phyloP scores from a whole-genome alignment of 2,797 vertebrate species.

The Pangasius djambal region DNA sequence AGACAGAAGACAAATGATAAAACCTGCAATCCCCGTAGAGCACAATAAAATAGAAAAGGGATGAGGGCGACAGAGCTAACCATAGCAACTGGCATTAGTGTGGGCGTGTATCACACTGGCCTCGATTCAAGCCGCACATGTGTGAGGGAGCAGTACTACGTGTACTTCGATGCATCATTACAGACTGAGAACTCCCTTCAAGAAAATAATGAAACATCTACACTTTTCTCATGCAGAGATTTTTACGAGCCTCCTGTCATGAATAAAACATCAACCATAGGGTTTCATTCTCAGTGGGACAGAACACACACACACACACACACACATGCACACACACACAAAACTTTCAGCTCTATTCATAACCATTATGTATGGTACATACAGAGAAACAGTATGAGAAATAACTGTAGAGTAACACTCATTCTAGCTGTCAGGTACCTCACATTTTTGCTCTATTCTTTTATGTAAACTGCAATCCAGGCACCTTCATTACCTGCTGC shows the following conservation, averaged over 20 bases:
- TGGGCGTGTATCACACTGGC: slow-evolving; percentile 40
- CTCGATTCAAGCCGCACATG: slow-evolving; percentile 25
- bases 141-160: slow-evolving; percentile 35
- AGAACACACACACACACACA: slow-evolving; percentile 26
- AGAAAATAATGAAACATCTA: slow-evolving; percentile 60
- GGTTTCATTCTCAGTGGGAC: slow-evolving; percentile 56
- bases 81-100: slow-evolving; percentile 37
- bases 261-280: slow-evolving; percentile 66
- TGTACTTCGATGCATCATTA: slow-evolving; percentile 38
- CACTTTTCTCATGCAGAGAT: slow-evolving; percentile 55
- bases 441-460: slow-evolving; percentile 8
- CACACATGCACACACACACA: slow-evolving; percentile 42
- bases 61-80: slow-evolving; percentile 30
- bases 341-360: slow-evolving; percentile 56
- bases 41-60: slow-evolving; percentile 15
- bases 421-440: slow-evolving; percentile 4
- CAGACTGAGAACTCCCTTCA: slow-evolving; percentile 45
- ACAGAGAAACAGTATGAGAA: slow-evolving; percentile 34
- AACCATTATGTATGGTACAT: slow-evolving; percentile 45
- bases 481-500: slow-evolving; percentile 4
- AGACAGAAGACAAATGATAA: background rate
- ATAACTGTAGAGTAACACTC: slow-evolving; percentile 13
- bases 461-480: background rate
- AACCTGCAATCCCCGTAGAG: background rate
- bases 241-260: slow-evolving; percentile 60